Percentiles rank a stretch among this genome's conserved stretches.
Evolutionary conservation across 2,113 vertebrate genomes (phyloP).

Genomic region (Sakesphorus luctuosus): DNA sequence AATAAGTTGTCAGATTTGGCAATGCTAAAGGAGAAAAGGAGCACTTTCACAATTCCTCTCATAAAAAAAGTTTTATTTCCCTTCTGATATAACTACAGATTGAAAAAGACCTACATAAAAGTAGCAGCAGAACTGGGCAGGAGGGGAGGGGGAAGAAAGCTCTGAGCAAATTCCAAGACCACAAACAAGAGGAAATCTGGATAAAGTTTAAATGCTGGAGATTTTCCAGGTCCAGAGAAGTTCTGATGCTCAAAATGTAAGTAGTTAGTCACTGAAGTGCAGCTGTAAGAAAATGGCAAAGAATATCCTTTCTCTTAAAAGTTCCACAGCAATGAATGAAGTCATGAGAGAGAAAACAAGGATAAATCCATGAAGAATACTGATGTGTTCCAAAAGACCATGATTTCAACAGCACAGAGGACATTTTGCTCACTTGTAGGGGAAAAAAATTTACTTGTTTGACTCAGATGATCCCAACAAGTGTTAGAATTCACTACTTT

Average conservation of each 20-base stretch:
- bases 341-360: not conserved
- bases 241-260: not conserved
- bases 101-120: not conserved
- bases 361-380: not conserved
- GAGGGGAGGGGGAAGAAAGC: rapidly evolving
- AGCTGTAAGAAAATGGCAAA: not conserved
- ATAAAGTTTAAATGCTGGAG: not conserved
- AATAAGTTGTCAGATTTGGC: not conserved
- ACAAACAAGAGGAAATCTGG: not conserved
- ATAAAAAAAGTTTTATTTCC: not conserved
- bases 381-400: not conserved
- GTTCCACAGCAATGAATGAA: not conserved
- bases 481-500: not conserved
- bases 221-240: not conserved
- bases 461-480: not conserved
- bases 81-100: not conserved
- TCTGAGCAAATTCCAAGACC: not conserved
- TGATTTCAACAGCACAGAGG: not conserved
- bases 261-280: not conserved
- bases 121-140: not conserved
- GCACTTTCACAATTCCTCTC: not conserved
- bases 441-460: not conserved
- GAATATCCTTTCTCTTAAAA: not conserved
- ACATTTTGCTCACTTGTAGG: not conserved
- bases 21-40: not conserved